A percentile compares a stretch with the other conserved stretches of the same genome.
Evolutionary conservation across 2,797 vertebrate species (phyloP).

Genomic region (Nothura maculosa): DNA sequence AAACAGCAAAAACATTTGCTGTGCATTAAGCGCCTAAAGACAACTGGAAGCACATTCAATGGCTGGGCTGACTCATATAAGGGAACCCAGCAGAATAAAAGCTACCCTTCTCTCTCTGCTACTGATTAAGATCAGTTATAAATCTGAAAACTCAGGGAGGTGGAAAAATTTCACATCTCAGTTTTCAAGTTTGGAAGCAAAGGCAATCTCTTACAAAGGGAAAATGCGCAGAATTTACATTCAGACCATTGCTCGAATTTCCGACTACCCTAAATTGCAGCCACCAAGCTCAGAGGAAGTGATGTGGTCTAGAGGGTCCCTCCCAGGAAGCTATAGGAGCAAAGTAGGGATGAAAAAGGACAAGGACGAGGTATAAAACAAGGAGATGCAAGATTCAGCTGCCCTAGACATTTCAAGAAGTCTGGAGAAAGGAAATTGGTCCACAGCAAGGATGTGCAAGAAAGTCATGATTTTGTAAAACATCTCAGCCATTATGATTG

Average conservation of each 20-base stretch:
- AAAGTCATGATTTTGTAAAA: neutral
- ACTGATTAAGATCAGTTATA: neutral
- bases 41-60: slow-evolving; percentile 8
- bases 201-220: neutral
- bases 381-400: neutral
- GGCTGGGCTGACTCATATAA: slow-evolving; percentile 3
- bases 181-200: neutral
- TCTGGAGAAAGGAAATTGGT: neutral
- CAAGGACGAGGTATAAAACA: neutral
- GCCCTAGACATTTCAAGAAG: neutral
- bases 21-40: slow-evolving; percentile 13
- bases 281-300: neutral
- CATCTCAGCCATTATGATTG: neutral
- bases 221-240: neutral
- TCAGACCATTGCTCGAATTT: neutral
- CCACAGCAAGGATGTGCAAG: neutral
- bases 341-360: neutral
- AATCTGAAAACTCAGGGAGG: neutral
- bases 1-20: slow-evolving; percentile 40
- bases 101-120: neutral
- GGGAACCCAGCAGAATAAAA: slow-evolving; percentile 10
- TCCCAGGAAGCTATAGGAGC: neutral
- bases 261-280: neutral
- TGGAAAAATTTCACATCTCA: neutral
- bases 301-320: neutral